Base-by-base conservation (phyloP, 2,888 invertebrate species). In the Candidula unifasciata region DNA sequence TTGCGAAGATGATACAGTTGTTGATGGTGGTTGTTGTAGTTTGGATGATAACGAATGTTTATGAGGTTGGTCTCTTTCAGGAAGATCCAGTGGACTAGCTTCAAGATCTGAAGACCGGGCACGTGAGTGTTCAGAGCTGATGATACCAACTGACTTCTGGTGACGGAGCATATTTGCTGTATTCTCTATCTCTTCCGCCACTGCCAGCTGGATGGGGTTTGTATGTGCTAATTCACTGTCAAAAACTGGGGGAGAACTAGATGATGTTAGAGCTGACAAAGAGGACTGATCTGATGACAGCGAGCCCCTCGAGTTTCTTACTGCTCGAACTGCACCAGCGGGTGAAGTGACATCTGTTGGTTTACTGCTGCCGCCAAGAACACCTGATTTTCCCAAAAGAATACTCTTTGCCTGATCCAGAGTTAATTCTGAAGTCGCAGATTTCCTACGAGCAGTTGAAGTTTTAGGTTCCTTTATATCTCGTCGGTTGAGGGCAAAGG, bases 331-430 rank as follows among this genome's bases (percentile, higher is more conserved):
- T 21, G 80, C 80, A 35, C 16, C 21, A 1, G 74, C 37, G 24
- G 52, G 37, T 27, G 74, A 74, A 74, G 74, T 16, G 52, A 33
- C 30, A 16, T 78, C 82, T 27, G 81, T 84, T 18, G 68, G 8
- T 37, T 82, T 83, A 64, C 37, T 80, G 16, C 84, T 86, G 33
- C 78, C 78, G 68, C 83, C 84, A 30, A 92, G 85, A 68, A 91
- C 89, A 35, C 90, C 91, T 16, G 92, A 92, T 80, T 91, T 91
- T 33, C 92, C 92, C 64, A 89, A 85, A 13, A 92, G 89, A 79
- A 92, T 91, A 80, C 89, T 89, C 81, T 91, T 92, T 16, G 92
- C 91, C 83, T 91, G 90, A 81, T 91, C 90, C 24, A 91, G 83
- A 10, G 90, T 91, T 80, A 91, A 80, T 74, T 91, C 91, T 37